These are phyloP conservation scores for Diuraphis noxia DNA, from an alignment of 1,140 invertebrate genomes.

Conservation along the genomic window DNA sequence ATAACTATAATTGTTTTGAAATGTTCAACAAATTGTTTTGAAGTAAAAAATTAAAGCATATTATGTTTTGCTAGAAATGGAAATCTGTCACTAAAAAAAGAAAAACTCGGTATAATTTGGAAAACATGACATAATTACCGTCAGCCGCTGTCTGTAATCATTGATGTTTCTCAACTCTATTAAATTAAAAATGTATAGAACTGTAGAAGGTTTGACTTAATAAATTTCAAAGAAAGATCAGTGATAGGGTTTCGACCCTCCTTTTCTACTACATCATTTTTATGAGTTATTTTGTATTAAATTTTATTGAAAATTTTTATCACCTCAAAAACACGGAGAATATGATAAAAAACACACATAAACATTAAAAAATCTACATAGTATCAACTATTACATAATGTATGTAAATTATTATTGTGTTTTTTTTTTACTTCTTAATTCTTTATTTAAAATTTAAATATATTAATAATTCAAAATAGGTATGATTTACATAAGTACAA, in stretches of 20 bases:
- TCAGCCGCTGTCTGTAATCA: too few relatives aligned
- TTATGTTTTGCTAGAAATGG: background rate
- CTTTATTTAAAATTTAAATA: background rate
- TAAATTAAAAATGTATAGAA: too few relatives aligned
- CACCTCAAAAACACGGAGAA: background rate
- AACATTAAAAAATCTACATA: background rate
- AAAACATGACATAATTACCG: too few relatives aligned
- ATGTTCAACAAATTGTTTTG: background rate
- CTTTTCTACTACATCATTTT: background rate
- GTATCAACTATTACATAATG: background rate
- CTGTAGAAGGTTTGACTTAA: too few relatives aligned
- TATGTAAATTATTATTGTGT: background rate
- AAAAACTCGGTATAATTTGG: background rate
- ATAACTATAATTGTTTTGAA: background rate
- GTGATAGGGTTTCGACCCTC: too few relatives aligned
- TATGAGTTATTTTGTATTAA: background rate
- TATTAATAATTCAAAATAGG: background rate
- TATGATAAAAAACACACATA: background rate
- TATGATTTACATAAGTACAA: background rate
- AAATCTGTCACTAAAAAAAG: background rate
- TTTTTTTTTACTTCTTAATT: background rate
- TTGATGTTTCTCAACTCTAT: too few relatives aligned
- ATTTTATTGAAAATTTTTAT: background rate
- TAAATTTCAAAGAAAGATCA: too few relatives aligned
- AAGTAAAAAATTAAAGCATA: background rate